These are phyloP conservation scores for Rhabdophis nuchalis DNA, from an alignment of 2,797 vertebrate genomes.

Conservation along the genomic window DNA sequence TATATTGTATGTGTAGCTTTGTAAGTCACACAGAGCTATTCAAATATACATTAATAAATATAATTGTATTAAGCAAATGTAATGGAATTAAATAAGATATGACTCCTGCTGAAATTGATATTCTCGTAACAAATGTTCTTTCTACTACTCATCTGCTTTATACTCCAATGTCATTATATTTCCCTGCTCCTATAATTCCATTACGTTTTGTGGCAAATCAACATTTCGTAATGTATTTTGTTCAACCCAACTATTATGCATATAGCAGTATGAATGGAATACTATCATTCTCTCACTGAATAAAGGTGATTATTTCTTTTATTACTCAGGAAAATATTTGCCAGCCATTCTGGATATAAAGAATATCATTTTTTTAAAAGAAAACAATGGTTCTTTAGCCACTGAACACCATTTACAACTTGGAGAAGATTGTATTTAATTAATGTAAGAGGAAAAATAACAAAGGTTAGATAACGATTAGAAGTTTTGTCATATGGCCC, in stretches of 20 bases:
- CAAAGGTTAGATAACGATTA: background rate
- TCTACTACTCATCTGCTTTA: background rate
- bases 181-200: background rate
- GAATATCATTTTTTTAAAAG: background rate
- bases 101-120: background rate
- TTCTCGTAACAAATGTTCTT: background rate
- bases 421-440: background rate
- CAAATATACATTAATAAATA: background rate
- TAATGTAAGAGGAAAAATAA: background rate
- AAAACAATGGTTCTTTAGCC: background rate
- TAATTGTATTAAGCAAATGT: background rate
- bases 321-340: background rate
- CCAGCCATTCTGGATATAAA: background rate
- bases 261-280: background rate
- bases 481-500: background rate
- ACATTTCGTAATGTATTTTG: background rate
- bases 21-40: background rate
- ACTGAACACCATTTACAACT: background rate
- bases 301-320: background rate
- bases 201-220: background rate
- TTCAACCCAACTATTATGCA: background rate
- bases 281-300: background rate
- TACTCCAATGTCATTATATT: background rate
- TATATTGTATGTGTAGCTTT: background rate
- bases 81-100: background rate